Conservation (phyloP, 2,113 vertebrate genomes). For the Stigmatopora nigra region DNA sequence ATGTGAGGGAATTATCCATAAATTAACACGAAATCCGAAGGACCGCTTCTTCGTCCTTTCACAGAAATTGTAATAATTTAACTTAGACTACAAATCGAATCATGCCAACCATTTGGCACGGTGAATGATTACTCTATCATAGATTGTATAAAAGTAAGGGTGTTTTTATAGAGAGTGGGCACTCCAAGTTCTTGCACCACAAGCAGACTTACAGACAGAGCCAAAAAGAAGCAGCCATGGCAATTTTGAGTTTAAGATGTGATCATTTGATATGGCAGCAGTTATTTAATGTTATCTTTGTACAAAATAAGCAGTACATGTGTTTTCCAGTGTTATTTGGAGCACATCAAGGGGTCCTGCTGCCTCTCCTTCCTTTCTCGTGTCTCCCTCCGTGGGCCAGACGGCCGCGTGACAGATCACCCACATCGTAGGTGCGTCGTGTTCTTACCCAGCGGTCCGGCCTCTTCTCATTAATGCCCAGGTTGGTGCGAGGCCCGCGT, state of each 20-base stretch:
- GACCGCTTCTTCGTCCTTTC: too few species aligned
- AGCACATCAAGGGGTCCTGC: constrained; percentile 16
- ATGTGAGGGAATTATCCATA: too few species aligned
- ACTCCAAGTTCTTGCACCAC: too few species aligned
- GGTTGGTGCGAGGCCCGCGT: constrained; percentile 64
- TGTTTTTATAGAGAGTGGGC: too few species aligned
- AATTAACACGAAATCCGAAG: too few species aligned
- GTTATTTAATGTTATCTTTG: constrained; percentile 12
- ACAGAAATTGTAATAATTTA: too few species aligned
- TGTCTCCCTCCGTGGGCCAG: constrained; percentile 52
- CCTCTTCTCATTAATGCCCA: constrained; percentile 76
- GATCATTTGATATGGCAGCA: constrained; percentile 7
- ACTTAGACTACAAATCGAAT: too few species aligned
- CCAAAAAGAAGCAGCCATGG: too few species aligned
- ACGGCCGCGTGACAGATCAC: constrained; percentile 71
- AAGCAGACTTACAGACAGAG: too few species aligned
- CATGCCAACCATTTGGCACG: too few species aligned
- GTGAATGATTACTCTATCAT: too few species aligned
- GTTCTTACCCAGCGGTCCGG: constrained; percentile 71
- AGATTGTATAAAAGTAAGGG: too few species aligned
- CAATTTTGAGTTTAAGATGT: neutral
- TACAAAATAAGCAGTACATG: constrained; percentile 13
- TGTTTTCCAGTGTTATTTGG: constrained; percentile 29
- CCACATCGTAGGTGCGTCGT: constrained; percentile 58
- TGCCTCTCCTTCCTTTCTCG: constrained; percentile 38